phyloP scores from a whole-genome alignment of 2,113 vertebrate genomes.

The Sarotherodon lohbergeri region DNA sequence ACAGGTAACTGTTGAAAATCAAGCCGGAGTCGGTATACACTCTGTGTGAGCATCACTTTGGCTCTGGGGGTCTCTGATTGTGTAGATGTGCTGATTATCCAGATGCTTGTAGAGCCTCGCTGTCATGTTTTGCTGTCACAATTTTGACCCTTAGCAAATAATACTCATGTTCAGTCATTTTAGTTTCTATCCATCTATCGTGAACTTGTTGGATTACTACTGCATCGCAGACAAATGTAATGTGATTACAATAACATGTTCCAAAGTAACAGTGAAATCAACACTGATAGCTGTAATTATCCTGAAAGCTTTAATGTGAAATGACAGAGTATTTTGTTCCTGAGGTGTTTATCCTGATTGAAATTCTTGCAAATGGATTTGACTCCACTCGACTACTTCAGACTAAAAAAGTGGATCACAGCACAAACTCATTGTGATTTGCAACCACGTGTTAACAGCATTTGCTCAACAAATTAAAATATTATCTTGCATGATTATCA shows the following conservation, averaged over 20 bases:
- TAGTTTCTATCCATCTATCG: not conserved
- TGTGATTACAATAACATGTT: not conserved
- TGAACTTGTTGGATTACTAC: too few species aligned
- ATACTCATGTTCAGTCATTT: not conserved
- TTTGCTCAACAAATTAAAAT: constrained; percentile 13
- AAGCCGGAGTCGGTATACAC: not conserved
- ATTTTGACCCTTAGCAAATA: not conserved
- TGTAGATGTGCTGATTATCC: not conserved
- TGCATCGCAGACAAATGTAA: not conserved
- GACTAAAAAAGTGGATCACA: not conserved
- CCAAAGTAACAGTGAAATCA: not conserved
- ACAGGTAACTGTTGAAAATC: not conserved
- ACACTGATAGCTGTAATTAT: not conserved
- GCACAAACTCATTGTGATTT: not conserved
- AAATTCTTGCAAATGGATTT: not conserved
- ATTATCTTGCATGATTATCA: constrained; percentile 9
- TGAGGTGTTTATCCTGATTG: not conserved
- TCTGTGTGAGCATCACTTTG: not conserved
- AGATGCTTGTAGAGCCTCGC: not conserved
- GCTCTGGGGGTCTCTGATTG: not conserved
- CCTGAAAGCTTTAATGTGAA: not conserved
- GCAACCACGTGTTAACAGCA: not conserved
- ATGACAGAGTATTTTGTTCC: not conserved
- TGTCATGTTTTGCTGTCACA: not conserved
- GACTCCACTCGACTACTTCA: not conserved